Evolutionary conservation across 2,888 invertebrate species (phyloP).

Genomic region (Sarcophaga caerulescens): DNA sequence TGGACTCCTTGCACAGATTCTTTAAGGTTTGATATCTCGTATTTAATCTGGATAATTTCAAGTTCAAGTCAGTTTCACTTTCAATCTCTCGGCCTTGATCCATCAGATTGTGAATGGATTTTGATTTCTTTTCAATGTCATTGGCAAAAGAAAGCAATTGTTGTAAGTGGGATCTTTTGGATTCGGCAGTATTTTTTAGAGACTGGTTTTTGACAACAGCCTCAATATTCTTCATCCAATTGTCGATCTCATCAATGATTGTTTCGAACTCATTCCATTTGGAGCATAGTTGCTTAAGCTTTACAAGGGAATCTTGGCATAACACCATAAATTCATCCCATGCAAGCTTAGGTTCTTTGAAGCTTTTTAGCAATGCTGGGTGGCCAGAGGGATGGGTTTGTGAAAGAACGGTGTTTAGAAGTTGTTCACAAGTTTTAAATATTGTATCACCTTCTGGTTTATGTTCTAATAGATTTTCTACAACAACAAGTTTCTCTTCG

Average conservation of each 20-base stretch:
- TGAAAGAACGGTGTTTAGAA: conserved; percentile 87
- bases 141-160: conserved; percentile 88
- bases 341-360: conserved; percentile 87
- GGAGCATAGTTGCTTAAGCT: conserved; percentile 88
- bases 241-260: conserved; percentile 88
- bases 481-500: conserved; percentile 87
- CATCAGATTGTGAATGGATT: conserved; percentile 86
- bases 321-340: conserved; percentile 89
- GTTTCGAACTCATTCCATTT: conserved; percentile 92
- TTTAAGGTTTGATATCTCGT: conserved; percentile 91
- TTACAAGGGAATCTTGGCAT: conserved; percentile 87
- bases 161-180: conserved; percentile 89
- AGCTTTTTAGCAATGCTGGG: conserved; percentile 86
- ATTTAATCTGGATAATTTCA: conserved; percentile 88
- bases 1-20: conserved; percentile 91
- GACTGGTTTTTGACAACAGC: conserved; percentile 93
- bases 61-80: conserved; percentile 88
- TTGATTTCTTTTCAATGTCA: conserved; percentile 86
- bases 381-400: conserved; percentile 91
- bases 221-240: conserved; percentile 94
- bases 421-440: conserved; percentile 86
- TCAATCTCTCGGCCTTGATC: conserved; percentile 88
- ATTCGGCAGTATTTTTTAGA: conserved; percentile 91
- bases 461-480: conserved; percentile 89
- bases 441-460: conserved; percentile 88